Conservation (phyloP, 2,797 vertebrate genomes). For the Alauda arvensis region DNA sequence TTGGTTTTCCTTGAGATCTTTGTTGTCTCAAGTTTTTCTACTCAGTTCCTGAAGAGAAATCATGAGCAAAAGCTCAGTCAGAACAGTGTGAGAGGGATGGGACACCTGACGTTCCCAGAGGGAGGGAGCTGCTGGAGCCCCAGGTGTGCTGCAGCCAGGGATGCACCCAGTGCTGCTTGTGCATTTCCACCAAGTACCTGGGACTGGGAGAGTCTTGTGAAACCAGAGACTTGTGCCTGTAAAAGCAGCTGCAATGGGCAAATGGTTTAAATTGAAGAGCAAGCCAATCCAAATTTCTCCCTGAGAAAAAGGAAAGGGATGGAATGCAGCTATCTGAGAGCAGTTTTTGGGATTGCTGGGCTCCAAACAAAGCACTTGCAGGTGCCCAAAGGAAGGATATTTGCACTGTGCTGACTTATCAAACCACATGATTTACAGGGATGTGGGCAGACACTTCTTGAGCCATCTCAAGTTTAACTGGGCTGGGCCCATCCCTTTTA, state of each 20-base stretch:
- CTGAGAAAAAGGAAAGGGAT: slow-evolving; percentile 22
- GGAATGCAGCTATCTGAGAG: slow-evolving; percentile 48
- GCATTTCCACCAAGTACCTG: neutral
- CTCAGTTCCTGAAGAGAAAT: neutral
- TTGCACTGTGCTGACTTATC: slow-evolving; percentile 16
- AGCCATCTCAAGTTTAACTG: slow-evolving; percentile 49
- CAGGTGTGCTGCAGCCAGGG: accelerated
- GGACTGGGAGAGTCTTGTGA: neutral
- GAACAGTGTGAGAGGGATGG: neutral
- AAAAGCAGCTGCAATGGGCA: slow-evolving; percentile 10
- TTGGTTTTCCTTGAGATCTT: neutral
- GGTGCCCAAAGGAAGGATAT: slow-evolving; percentile 26
- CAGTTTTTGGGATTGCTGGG: slow-evolving; percentile 1
- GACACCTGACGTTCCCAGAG: neutral
- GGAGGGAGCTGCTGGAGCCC: neutral
- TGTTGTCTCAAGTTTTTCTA: neutral
- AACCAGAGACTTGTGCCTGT: slow-evolving; percentile 2
- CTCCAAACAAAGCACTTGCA: slow-evolving; percentile 40
- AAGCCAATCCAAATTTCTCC: slow-evolving; percentile 31
- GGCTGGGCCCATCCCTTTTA: slow-evolving; percentile 35
- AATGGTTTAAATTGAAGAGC: slow-evolving; percentile 51
- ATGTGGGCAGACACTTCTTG: slow-evolving; percentile 41
- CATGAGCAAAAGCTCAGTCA: neutral
- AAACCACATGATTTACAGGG: slow-evolving; percentile 13
- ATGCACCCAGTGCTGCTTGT: accelerated